phyloP scores from a whole-genome alignment of 1,140 invertebrate species.

The Macrobrachium nipponense region DNA sequence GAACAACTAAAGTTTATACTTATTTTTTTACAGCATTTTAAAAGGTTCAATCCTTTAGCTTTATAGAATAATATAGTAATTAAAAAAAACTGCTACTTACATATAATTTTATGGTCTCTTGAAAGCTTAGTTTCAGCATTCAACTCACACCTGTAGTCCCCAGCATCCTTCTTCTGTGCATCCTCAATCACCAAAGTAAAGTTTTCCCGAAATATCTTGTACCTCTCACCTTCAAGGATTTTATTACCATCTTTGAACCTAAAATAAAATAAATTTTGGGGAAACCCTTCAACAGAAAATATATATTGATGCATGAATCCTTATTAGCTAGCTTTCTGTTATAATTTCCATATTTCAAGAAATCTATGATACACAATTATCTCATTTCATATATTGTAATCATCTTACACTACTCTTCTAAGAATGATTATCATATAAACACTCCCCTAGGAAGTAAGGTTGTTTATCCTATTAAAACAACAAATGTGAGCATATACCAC shows the following conservation, averaged over 20 bases:
- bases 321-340: neutral
- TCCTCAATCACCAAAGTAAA: conserved; percentile 26
- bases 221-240: neutral
- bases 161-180: conserved; percentile 22
- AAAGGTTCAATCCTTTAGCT: no score
- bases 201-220: conserved; percentile 34
- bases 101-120: conserved; percentile 26
- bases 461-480: no score
- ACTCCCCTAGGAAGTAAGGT: no score
- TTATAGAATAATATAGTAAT: no score
- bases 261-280: conserved; percentile 3
- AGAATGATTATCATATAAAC: no score
- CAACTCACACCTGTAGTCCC: conserved; percentile 33
- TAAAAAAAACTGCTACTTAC: conserved; percentile 18
- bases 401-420: no score
- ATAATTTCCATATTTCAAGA: no score
- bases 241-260: conserved; percentile 31
- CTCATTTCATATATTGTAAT: no score
- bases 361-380: no score
- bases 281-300: neutral
- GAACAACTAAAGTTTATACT: no score
- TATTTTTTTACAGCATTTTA: no score
- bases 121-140: neutral
- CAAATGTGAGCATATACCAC: no score
- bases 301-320: neutral